Evolutionary conservation across 1,140 invertebrate genomes (phyloP), one percentile per base, ranked within the genome.

Genomic region (Drosophila rhopaloa): DNA sequence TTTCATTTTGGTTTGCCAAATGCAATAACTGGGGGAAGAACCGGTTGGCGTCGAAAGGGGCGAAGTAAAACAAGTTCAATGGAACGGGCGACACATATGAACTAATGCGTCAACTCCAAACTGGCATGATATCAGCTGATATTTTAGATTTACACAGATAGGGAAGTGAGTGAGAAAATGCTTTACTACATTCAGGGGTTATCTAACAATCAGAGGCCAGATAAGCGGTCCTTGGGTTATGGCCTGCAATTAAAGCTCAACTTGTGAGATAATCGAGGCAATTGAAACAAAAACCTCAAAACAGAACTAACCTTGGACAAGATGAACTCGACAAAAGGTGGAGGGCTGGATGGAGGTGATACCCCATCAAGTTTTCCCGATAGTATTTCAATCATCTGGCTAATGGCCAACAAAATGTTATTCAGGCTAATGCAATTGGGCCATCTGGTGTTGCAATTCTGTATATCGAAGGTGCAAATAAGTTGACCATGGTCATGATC

Each of bases 271-370:
- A 74, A 74, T 43, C 65, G 37, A 8, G 46, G 35, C 10, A 29
- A 27, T 47, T 16, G 43, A 50, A 46, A 54, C 29, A 16, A 47
- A 58, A 55, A 41, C 32, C 24, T 13, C 40, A 67, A 41, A 86
- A 83, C 73, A 76, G 27, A 88, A 82, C 82, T 86, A 81, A 86
- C 83, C 82, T 86, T 72, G 77, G 79, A 70, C 82, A 86, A 66
- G 54, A 41, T 43, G 37, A 58, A 67, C 54, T 37, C 55, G 19
- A 1, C 24, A 11, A 24, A 29, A 40, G 47, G 60, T 41, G 53
- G 5, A 38, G 41, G 48, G 50, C 57, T 73, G 56, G 47, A 70
- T 73, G 56, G 47, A 70, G 44, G 68, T 44, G 46, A 27, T 55
- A 32, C n/a, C 43, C 48, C 40, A 14, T 51, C 38, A 16, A 11